Evolutionary conservation across 2,888 invertebrate species (phyloP).

Genomic region (Diabrotica balteata): DNA sequence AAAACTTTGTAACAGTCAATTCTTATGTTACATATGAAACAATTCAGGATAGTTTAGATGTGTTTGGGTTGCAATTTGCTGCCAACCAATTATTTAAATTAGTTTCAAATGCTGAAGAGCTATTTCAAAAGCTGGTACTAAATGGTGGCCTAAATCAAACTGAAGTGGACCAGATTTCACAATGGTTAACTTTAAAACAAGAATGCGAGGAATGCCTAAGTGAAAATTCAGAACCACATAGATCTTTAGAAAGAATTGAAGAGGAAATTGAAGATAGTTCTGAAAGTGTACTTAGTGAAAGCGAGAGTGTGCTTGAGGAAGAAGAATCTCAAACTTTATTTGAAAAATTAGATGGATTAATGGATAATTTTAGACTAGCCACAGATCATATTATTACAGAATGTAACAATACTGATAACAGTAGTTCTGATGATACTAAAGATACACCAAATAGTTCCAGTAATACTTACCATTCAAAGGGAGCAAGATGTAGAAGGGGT

Average conservation of each 20-base stretch:
- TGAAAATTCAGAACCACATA: constrained; percentile 62
- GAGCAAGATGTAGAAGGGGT: constrained; percentile 55
- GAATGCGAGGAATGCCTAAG: constrained; percentile 86
- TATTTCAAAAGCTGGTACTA: constrained; percentile 78
- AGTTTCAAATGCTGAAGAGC: constrained; percentile 82
- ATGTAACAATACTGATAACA: constrained; percentile 41
- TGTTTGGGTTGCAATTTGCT: constrained; percentile 81
- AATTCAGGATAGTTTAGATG: constrained; percentile 56
- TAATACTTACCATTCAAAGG: constrained; percentile 53
- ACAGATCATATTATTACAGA: constrained; percentile 73
- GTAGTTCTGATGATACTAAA: constrained; percentile 43
- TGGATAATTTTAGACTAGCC: constrained; percentile 74
- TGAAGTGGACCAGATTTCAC: constrained; percentile 79
- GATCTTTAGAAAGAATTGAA: constrained; percentile 65
- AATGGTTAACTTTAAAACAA: constrained; percentile 85
- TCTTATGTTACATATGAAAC: constrained; percentile 61
- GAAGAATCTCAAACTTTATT: constrained; percentile 71
- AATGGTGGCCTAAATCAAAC: constrained; percentile 74
- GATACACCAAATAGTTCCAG: constrained; percentile 52
- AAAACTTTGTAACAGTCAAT: constrained; percentile 76
- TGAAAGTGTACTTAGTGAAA: constrained; percentile 47
- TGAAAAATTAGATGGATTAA: constrained; percentile 75
- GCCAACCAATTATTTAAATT: constrained; percentile 83
- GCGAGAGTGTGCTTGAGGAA: constrained; percentile 61
- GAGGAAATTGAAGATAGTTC: constrained; percentile 58